Conservation (phyloP, 2,113 vertebrate genomes). For the Rallus limicola region DNA sequence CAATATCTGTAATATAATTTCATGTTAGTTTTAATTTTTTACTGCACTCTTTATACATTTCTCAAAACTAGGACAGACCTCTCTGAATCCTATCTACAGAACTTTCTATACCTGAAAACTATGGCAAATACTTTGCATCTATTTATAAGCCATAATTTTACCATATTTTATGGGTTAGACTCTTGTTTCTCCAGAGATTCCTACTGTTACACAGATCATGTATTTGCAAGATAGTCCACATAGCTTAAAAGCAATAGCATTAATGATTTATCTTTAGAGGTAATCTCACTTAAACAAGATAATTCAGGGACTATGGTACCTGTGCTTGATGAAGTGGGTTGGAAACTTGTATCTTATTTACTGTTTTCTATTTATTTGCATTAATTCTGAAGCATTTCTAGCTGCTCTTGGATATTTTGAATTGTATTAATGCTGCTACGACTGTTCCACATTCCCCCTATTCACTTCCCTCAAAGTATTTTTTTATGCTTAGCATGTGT, state of each 20-base stretch:
- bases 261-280: neutral
- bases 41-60: constrained; percentile 29
- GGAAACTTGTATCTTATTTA: neutral
- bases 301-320: neutral
- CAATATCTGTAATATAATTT: constrained; percentile 10
- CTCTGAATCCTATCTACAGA: neutral
- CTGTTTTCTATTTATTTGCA: neutral
- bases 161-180: neutral
- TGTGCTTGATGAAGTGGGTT: neutral
- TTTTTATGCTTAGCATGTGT: neutral
- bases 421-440: neutral
- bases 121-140: neutral
- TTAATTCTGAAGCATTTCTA: neutral
- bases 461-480: neutral
- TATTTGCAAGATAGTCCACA: neutral
- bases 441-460: neutral
- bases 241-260: neutral
- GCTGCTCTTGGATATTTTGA: neutral
- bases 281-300: neutral
- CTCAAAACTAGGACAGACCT: neutral
- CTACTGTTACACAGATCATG: neutral
- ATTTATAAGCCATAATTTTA: neutral
- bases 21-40: neutral
- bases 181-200: neutral
- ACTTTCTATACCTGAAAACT: neutral